phyloP scores from a whole-genome alignment of 2,113 vertebrate species.

The Tautogolabrus adspersus region DNA sequence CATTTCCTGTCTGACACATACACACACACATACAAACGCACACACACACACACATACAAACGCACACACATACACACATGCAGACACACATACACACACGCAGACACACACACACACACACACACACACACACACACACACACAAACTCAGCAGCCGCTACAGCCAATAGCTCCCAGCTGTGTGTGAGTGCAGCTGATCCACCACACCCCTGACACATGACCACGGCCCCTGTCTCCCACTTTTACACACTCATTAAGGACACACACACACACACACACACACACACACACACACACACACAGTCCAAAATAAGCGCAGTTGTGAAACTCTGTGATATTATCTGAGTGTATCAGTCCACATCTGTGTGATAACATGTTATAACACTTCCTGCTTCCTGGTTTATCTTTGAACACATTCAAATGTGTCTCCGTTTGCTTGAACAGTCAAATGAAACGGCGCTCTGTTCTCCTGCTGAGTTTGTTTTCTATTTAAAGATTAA shows the following conservation, averaged over 20 bases:
- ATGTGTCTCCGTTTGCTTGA: background rate
- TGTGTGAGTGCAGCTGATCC: conserved; percentile 64
- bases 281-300: conserved; percentile 9
- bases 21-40: background rate
- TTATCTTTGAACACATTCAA: background rate
- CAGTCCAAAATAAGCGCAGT: too few species aligned
- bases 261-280: conserved; percentile 21
- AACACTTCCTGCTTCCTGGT: conserved; percentile 10
- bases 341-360: background rate
- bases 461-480: background rate
- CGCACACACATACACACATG: conserved; percentile 5
- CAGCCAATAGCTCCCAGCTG: conserved; percentile 47
- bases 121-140: background rate
- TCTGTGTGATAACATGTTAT: background rate
- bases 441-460: background rate
- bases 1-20: conserved; percentile 34
- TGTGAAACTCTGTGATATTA: background rate
- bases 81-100: background rate
- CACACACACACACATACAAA: background rate
- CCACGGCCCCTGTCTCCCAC: background rate
- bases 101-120: conserved; percentile 28
- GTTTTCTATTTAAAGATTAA: background rate
- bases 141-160: background rate
- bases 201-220: conserved; percentile 56
- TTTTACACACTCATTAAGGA: background rate